Evolutionary conservation across 2,888 invertebrate genomes (phyloP), one percentile per base, ranked within the genome.

Genomic region (Oligia latruncula): DNA sequence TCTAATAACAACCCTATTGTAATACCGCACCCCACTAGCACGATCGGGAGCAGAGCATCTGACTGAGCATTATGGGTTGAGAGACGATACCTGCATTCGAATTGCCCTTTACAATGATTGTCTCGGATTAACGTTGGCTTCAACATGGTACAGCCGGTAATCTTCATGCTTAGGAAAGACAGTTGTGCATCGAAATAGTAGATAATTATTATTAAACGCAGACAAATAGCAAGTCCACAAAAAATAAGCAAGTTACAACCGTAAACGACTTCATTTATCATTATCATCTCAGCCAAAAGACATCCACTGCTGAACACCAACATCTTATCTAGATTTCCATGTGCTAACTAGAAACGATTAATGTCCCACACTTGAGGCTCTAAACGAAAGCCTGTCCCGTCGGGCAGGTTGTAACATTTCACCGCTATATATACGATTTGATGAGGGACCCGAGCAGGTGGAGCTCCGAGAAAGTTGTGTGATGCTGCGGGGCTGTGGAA

Each of bases 321-420:
- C 52, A 46, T 35, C 73, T 73, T n/a, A 76, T 81, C 49, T 86
- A 67, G 75, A 74, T 87, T 65, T 73, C 66, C 73, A 78, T 70
- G 83, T 35, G 79, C 13, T 87, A 77, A 85, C 84, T 74, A 84
- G 87, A 84, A 85, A 72, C 77, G 80, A 85, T 80, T 67, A 77
- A 74, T 72, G 71, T 62, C 35, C 62, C 43, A 77, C 77, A 84
- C 67, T 75, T 43, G 60, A 77, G 46, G 60, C 70, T 83, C 74
- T 15, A 80, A 86, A 74, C 58, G 85, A 85, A 85, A 85, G 87
- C 77, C 76, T 11, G 87, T 87, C 84, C 60, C 49, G 84, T 65
- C 84, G 13, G 80, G 65, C 85, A 66, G 80, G 80, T 74, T 64
- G 52, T 23, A 65, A 60, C 60, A 60, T 80, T 74, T 80, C 76